Base-by-base conservation (phyloP, 2,797 vertebrate genomes). In the Phylloscopus collybita region DNA sequence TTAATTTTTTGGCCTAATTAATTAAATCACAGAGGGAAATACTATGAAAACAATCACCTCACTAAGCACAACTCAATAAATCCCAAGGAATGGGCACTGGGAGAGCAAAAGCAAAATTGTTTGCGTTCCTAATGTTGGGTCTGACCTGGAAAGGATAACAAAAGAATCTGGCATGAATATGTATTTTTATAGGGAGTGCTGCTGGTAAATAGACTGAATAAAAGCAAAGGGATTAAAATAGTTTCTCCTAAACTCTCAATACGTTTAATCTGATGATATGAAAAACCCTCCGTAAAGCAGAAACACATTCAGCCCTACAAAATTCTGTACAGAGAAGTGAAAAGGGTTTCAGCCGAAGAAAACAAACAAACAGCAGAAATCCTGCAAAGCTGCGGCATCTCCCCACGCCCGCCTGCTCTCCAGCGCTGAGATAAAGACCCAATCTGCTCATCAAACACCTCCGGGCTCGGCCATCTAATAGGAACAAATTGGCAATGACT, bases 401-500 rank as follows among this genome's bases (percentile, higher is more conserved):
- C 95, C 91, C 94, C 66, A 59, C 96, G 97, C 95, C 97, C 53
- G 90, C 95, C 86, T 95, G 93, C 97, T 97, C 97, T 94, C 95
- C 79, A 95, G 97, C 61, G 71, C 97, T 38, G 95, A 97, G 97
- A 97, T 98, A 98, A 98, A 98, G 98, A 97, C 98, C 98, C 97
- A 98, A 98, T 98, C 98, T 97, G 97, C 98, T 98, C 98, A 98
- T 98, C 98, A 98, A 98, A 99, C 98, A 98, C 98, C 98, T 98
- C 98, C 97, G 98, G 98, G 98, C 98, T 98, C 96, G 97, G 96
- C 97, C 98, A 98, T 99, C 98, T 99, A 99, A 99, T 99, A 98
- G 99, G 99, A 98, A 99, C 99, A 99, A 99, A 99, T 99, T 99
- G 99, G 98, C 99, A 99, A 99, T 99, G 99, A 99, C 99, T 99